Base-by-base conservation (phyloP, 2,113 vertebrate species). In the Centropus bengalensis region DNA sequence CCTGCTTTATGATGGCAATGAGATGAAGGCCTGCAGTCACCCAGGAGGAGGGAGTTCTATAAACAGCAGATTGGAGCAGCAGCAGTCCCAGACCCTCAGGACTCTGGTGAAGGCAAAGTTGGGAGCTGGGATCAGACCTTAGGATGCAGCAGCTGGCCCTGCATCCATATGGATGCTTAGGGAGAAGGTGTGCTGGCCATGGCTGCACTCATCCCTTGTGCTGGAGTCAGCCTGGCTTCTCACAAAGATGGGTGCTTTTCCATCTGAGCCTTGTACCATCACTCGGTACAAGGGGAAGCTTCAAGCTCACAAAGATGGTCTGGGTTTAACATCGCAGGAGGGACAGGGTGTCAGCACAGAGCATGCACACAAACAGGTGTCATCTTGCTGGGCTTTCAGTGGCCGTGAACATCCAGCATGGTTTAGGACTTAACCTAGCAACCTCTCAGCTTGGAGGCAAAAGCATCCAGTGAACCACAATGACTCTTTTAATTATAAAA, bases 31-130 rank as follows among this genome's bases (percentile, higher is more conserved):
- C 55, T 11, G 80, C n/a, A 27, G 8, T 19, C 8, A 4, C 18
- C 1, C 22, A 1, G 33, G 40, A 60, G 6, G 4, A 3, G 8
- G 33, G 14, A 1, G 1, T 5, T 86, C 52, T 14, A 0, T 1
- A 4, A 4, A 4, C 14, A 5, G 17, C 1, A 22, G 21, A 23
- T n/a, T 42, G 28, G 69, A 86, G 63, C 66, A 15, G 42, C 27
- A 14, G 9, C 14, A 2, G 10, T 32, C 44, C 44, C 69, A 38
- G 38, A 28, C 22, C 28, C 5, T 3, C 56, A 45, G 45, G 51
- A 44, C 28, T 4, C 27, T 6, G 47, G 21, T 13, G 58, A 47
- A 36, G 45, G 21, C 10, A 58, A 47, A 36, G 45, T 1, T 2
- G 24, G 10, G 49, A 30, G 32, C 40, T 9, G 4, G 23, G 23